Evolutionary conservation across 1,140 invertebrate genomes (phyloP).

Genomic region (Ephestia elutella): DNA sequence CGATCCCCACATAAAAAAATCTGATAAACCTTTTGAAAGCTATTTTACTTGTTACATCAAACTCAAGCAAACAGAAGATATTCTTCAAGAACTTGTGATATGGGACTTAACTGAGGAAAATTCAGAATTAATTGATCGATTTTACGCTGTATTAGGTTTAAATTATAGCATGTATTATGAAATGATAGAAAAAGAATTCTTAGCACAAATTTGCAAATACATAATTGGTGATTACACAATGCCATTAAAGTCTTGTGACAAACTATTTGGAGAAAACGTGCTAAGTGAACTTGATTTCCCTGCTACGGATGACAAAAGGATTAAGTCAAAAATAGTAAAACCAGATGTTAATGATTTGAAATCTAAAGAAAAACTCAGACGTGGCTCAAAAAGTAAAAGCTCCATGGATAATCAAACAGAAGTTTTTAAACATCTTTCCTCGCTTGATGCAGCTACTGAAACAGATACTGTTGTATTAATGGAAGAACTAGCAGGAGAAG

Average conservation of each 20-base stretch:
- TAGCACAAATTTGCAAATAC: conserved; percentile 74
- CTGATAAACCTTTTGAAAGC: conserved; percentile 57
- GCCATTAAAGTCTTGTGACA: conserved; percentile 58
- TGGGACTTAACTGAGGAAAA: conserved; percentile 64
- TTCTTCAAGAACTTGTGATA: conserved; percentile 59
- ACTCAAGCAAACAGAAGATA: conserved; percentile 61
- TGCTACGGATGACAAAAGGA: conserved; percentile 48
- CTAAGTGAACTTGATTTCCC: conserved; percentile 52
- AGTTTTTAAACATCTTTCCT: conserved; percentile 41
- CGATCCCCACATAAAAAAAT: conserved; percentile 53
- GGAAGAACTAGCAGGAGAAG: conserved; percentile 31
- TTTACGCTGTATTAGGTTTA: conserved; percentile 74
- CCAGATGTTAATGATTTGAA: conserved; percentile 43
- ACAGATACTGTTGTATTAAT: conserved; percentile 20
- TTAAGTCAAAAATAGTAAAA: conserved; percentile 56
- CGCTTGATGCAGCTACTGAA: conserved; percentile 28
- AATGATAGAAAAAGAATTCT: conserved; percentile 67
- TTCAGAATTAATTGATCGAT: conserved; percentile 72
- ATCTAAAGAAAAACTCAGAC: conserved; percentile 43
- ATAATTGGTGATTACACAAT: conserved; percentile 72
- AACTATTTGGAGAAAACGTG: conserved; percentile 68
- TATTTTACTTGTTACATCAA: conserved; percentile 76
- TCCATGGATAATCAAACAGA: conserved; percentile 38
- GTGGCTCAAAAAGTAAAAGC: conserved; percentile 45
- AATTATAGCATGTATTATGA: conserved; percentile 76